These are phyloP conservation scores for Chrysolina americana DNA, from an alignment of 2,888 invertebrate species.

Conservation along the genomic window DNA sequence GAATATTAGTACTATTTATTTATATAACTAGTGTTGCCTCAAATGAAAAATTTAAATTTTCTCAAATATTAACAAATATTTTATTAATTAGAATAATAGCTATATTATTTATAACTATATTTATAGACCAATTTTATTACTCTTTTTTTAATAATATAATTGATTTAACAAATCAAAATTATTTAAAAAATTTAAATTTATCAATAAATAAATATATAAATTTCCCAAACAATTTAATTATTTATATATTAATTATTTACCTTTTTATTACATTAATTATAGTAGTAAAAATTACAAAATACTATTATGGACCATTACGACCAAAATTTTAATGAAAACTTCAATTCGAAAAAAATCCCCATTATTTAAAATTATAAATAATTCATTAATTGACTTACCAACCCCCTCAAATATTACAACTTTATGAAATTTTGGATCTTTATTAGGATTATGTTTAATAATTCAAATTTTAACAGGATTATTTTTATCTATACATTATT, in stretches of 20 bases:
- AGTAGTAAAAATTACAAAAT: conserved; percentile 74
- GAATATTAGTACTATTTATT: conserved; percentile 77
- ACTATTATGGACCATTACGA: conserved; percentile 73
- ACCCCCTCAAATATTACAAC: conserved; percentile 75
- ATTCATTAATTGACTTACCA: conserved; percentile 75
- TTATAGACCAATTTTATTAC: conserved; percentile 59
- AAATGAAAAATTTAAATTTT: conserved; percentile 74
- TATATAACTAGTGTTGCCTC: conserved; percentile 77
- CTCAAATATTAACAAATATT: conserved; percentile 41
- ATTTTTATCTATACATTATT: conserved; percentile 81
- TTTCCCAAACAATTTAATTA: conserved; percentile 71
- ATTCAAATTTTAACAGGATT: conserved; percentile 80
- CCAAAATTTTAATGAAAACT: conserved; percentile 70
- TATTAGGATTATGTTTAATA: conserved; percentile 76
- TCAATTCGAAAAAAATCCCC: conserved; percentile 70
- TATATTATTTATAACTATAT: conserved; percentile 61
- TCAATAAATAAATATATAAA: conserved; percentile 73
- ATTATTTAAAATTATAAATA: conserved; percentile 74
- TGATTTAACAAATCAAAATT: conserved; percentile 48
- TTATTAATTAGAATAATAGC: conserved; percentile 61
- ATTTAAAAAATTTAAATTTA: conserved; percentile 46
- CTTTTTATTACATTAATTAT: conserved; percentile 75
- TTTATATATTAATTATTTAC: conserved; percentile 74
- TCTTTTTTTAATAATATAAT: conserved; percentile 53
- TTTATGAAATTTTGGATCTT: conserved; percentile 81